Base-by-base conservation (phyloP, 2,888 invertebrate genomes). In the Limnephilus rhombicus region DNA sequence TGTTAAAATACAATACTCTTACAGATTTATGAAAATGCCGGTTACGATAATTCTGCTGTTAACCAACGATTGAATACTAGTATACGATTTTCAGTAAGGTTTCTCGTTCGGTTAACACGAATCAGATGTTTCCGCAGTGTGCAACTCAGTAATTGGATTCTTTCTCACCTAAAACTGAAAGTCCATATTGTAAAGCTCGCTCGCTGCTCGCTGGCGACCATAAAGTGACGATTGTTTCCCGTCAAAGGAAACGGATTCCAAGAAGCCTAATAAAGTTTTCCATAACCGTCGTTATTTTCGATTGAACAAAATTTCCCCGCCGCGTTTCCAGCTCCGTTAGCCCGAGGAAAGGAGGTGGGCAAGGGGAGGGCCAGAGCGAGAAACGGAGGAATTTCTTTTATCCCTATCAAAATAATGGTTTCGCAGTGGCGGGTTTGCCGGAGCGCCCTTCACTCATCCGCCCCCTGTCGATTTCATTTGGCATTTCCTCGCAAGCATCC, bases 381-480 rank as follows among this genome's bases (percentile, higher is more conserved):
- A 68, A 68, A 68, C 24, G 68, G 68, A 85, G 34, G 53, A 68
- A 87, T 87, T 87, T 87, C 49, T 87, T 87, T 87, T 53, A 87
- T 87, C 53, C 87, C 49, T 53, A 87, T 87, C 49, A 85, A 87
- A 87, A 87, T 87, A 87, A 87, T 87, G 87, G 87, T 87, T 87
- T 87, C 34, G 53, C 87, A 53, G 87, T 68, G 29, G 87, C 53
- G 85, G 85, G 34, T 24, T 85, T 34, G 83, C 24, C 37, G 87
- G 87, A 68, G 53, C 86, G 87, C 53, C 53, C 87, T 87, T 87
- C 87, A 87, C 68, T 87, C 87, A 87, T 87, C 87, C 87, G 87
- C 87, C 87, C 68, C 87, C 87, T 87, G 87, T 87, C 87, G 87
- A 87, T 87, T 87, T 87, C 87, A 87, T 87, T 87, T 87, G 87